These are phyloP conservation scores for Ectemnius cavifrons DNA, from an alignment of 2,888 invertebrate genomes.

Conservation along the genomic window DNA sequence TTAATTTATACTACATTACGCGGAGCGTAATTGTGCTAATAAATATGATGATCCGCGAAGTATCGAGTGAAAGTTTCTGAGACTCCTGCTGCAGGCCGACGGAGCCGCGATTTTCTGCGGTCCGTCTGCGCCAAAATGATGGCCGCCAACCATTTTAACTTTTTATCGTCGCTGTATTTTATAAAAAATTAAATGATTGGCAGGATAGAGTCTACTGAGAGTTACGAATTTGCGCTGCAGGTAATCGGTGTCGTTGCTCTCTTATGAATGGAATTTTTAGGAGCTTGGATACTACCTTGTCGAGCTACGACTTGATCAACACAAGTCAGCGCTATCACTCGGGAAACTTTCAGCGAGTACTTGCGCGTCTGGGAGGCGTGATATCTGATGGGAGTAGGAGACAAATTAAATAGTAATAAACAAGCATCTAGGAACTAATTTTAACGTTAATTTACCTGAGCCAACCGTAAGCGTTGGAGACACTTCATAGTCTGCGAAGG, in stretches of 20 bases:
- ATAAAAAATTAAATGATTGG: constrained; percentile 72
- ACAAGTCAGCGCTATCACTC: constrained; percentile 34
- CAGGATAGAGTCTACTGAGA: constrained; percentile 28
- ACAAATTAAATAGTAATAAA: constrained; percentile 45
- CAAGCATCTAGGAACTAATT: constrained; percentile 56
- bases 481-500: constrained; percentile 56
- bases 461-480: constrained; percentile 43
- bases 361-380: constrained; percentile 24
- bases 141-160: constrained; percentile 67
- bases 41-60: constrained; percentile 39
- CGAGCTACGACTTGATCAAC: too few relatives aligned
- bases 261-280: background rate
- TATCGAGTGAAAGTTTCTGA: constrained; percentile 56
- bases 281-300: too few relatives aligned
- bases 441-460: constrained; percentile 56
- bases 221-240: constrained; percentile 17
- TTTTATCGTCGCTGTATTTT: constrained; percentile 69
- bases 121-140: constrained; percentile 37
- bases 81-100: constrained; percentile 11
- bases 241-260: constrained; percentile 23
- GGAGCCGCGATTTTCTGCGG: constrained; percentile 38
- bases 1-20: constrained; percentile 61
- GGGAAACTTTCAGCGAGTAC: constrained; percentile 47
- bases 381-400: constrained; percentile 36
- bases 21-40: constrained; percentile 53